These are phyloP conservation scores for Drosophila bifasciata DNA, from an alignment of 1,140 invertebrate genomes.

Conservation along the genomic window DNA sequence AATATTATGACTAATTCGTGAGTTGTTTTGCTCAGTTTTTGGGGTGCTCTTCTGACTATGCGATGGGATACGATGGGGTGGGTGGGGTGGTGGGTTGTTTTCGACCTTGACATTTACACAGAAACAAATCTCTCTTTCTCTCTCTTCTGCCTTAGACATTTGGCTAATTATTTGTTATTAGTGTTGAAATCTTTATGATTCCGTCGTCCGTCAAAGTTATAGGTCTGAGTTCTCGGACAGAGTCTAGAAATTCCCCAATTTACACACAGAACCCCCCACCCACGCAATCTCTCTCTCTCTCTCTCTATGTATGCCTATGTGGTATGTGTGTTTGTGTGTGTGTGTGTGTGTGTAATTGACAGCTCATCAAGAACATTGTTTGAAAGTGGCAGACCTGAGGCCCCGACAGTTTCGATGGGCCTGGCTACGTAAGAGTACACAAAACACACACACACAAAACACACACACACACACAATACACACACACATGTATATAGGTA, in stretches of 20 bases:
- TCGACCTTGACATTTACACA: conserved; percentile 50
- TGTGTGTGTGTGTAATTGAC: conserved; percentile 67
- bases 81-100: not conserved
- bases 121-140: not conserved
- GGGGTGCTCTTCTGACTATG: too few species aligned
- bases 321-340: conserved; percentile 19
- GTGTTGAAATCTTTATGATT: conserved; percentile 79
- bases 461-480: not conserved
- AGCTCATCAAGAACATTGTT: conserved; percentile 78
- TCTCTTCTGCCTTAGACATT: conserved; percentile 59
- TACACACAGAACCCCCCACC: too few species aligned
- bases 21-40: conserved; percentile 42
- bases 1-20: conserved; percentile 55
- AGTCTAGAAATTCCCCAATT: too few species aligned
- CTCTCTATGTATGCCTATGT: conserved; percentile 10
- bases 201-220: conserved; percentile 43
- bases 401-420: too few species aligned
- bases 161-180: conserved; percentile 79
- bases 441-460: not conserved
- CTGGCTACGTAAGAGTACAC: not conserved
- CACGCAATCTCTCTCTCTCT: conserved; percentile 4
- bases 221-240: conserved; percentile 20
- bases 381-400: conserved; percentile 59
- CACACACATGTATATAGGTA: too few species aligned
- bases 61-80: too few species aligned